Base-by-base conservation (phyloP, 2,888 invertebrate species). In the Tenthredo livida region DNA sequence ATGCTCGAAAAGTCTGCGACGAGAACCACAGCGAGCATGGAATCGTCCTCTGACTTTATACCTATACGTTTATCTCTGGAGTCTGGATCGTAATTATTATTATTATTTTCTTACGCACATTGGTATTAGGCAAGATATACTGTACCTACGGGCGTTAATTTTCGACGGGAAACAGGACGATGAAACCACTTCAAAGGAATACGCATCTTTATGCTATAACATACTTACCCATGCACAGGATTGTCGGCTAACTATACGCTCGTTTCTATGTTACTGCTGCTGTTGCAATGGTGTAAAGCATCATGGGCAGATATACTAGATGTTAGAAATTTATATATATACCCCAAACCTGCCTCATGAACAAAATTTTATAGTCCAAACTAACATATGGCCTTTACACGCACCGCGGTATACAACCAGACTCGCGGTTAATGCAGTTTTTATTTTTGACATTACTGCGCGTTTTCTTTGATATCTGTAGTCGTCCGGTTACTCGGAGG, bases 151-250 rank as follows among this genome's bases (percentile, higher is more conserved):
- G 54, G 84, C 84, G 85, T 87, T 87, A 86, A 86, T 85, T 85
- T 88, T 86, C 85, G 85, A 87, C 84, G 86, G 61, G 67, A 61
- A 77, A 73, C 82, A 85, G 86, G 84, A 86, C 84, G 85, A 85
- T 80, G 88, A 88, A 87, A 87, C 88, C 88, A 89, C 90, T 89
- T 90, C 90, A 90, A 89, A 90, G 89, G 54, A 37, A 47, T 40
- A 47, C 25, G 2, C 2, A 29, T 1, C 37, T 80, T 2, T n/a
- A 61, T 40, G 58, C 61, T 61, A 37, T n/a, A n/a, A n/a, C 50
- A 17, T 67, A 67, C 67, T 50, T 50, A 61, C 17, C 17, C 58
- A 80, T 40, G n/a, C 40, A 10, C 25, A 33, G 50, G 54, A 77
- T 77, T 21, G 58, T 80, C 80, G 80, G 80, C 61, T 10, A 29